Evolutionary conservation across 2,888 invertebrate species (phyloP), one percentile per base, ranked within the genome.

Genomic region (Heliothis peltigera): DNA sequence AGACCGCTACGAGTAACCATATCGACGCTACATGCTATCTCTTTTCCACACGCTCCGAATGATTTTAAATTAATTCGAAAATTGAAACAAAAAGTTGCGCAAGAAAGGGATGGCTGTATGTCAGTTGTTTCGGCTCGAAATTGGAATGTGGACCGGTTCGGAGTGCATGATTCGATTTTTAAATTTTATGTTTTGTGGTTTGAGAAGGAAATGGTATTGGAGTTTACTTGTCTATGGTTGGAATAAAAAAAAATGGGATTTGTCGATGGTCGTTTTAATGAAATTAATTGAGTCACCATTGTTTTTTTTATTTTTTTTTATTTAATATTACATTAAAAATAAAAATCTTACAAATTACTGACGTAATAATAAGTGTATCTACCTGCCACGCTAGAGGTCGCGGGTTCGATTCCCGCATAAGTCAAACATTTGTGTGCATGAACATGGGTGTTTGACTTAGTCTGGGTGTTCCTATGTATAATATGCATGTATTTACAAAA

Each of bases 1-100:
- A 52, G 49, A 53, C 64, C 67, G 64, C 70, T 77, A 73, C 44
- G 44, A 55, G 61, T 60, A 68, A 35, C 55, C 42, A 56, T 49
- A 61, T 39, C 22, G 19, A 54, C 46, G 35, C 42, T 7, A 47
- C 54, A 25, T 18, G 49, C 62, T 66, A 43, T 83, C 82, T 68
- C 84, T 32, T 58, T 82, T 77, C 17, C 44, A 61, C 79, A 21
- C 57, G 48, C 32, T 59, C 44, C 65, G 18, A 72, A 66, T 70
- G 75, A 81, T 84, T 86, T 83, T 72, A 77, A 85, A 87, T 80
- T 81, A 77, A 84, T 80, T 83, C 82, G 62, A 80, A 71, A 83
- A 75, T 86, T 84, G 72, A 78, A 87, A 87, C 82, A 84, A 84
- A 84, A 84, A 77, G 58, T 71, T 71, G 74, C 46, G 79, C 59